Conservation (phyloP, 2,113 vertebrate genomes). For the Ictidomys tridecemlineatus region DNA sequence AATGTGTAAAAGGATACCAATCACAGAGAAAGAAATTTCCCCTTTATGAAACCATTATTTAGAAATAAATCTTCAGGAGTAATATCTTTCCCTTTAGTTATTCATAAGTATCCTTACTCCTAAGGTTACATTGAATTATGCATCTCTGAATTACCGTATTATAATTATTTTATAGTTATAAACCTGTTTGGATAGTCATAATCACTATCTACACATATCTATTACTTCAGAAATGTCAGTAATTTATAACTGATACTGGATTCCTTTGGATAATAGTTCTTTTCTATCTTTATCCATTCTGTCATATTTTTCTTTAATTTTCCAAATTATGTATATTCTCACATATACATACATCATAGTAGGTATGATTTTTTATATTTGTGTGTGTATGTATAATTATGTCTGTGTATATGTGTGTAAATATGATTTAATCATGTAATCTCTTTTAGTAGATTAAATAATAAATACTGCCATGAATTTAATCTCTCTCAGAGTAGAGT, state of each 20-base stretch:
- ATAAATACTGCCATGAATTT: not conserved
- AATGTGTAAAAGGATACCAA: not conserved
- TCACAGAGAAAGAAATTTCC: not conserved
- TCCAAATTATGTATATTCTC: not conserved
- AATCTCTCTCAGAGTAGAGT: not conserved
- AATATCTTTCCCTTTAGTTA: not conserved
- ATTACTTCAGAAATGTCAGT: not conserved
- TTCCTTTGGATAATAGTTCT: constrained; percentile 3
- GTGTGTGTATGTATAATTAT: not conserved
- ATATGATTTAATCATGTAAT: not conserved
- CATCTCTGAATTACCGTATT: not conserved
- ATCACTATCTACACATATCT: not conserved
- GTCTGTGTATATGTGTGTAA: not conserved
- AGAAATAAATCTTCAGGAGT: constrained; percentile 17
- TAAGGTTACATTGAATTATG: not conserved
- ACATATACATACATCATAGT: not conserved
- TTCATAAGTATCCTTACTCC: not conserved
- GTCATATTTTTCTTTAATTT: not conserved
- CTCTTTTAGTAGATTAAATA: not conserved
- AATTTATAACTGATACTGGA: constrained; percentile 13
- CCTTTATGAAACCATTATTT: constrained; percentile 34
- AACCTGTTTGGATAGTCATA: not conserved
- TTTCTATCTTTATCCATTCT: not conserved
- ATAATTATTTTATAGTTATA: not conserved
- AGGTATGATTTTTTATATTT: not conserved